Evolutionary conservation across 2,113 vertebrate genomes (phyloP).

Genomic region (Megaptera novaeangliae): DNA sequence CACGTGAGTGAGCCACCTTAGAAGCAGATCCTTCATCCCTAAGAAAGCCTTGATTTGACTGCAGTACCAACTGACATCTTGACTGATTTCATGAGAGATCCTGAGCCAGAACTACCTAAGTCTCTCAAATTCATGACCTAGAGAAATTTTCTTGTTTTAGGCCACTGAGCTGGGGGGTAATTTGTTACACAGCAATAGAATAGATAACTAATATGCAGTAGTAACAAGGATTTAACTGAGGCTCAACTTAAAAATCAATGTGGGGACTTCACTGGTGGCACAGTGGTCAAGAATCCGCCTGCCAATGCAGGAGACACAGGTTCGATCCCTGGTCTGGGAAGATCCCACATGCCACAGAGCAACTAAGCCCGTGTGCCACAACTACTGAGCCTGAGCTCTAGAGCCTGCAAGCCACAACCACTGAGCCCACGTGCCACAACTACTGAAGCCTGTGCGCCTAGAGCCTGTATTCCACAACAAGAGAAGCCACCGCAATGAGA

Average conservation of each 20-base stretch:
- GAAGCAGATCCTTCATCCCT: not conserved
- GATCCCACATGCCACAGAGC: not conserved
- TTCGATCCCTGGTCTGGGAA: not conserved
- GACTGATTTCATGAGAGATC: not conserved
- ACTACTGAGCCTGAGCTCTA: not conserved
- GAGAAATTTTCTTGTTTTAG: not conserved
- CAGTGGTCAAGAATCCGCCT: not conserved
- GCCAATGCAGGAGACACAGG: not conserved
- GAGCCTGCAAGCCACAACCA: too few relatives aligned
- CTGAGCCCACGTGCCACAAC: too few relatives aligned
- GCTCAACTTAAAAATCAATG: not conserved
- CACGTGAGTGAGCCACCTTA: not conserved
- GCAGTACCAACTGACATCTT: not conserved
- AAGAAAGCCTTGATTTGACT: not conserved
- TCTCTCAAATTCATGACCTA: not conserved
- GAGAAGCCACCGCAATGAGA: too few relatives aligned
- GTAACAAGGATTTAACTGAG: not conserved
- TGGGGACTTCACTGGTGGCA: not conserved
- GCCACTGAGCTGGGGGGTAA: not conserved
- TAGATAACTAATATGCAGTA: not conserved
- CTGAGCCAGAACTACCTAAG: not conserved
- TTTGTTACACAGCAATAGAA: not conserved
- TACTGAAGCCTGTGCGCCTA: too few relatives aligned
- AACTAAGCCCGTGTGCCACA: fast-evolving
- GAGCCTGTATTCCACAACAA: too few relatives aligned